These are phyloP conservation scores for Cyprinodon brontotheroides DNA, from an alignment of 2,113 vertebrate genomes.

Conservation along the genomic window DNA sequence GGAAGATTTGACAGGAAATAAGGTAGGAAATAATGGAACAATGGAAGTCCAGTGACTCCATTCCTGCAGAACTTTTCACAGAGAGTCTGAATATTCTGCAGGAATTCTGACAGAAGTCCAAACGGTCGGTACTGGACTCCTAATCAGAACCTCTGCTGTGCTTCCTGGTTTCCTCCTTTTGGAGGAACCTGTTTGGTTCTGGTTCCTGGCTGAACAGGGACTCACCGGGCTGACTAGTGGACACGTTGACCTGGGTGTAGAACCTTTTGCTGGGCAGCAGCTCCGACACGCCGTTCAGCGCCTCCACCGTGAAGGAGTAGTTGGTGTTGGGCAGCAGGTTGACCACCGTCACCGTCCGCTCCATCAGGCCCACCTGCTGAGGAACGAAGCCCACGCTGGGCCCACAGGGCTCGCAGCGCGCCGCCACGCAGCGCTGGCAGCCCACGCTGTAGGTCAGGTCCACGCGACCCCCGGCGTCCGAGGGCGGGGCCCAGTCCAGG, in stretches of 20 bases:
- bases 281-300: slow-evolving; percentile 90
- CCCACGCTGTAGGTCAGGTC: slow-evolving; percentile 91
- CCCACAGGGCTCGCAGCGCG: slow-evolving; percentile 86
- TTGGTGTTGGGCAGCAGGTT: slow-evolving; percentile 90
- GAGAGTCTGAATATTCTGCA: too few relatives aligned
- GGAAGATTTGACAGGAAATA: too few relatives aligned
- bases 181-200: background rate
- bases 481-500: slow-evolving; percentile 86
- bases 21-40: too few relatives aligned
- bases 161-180: too few relatives aligned
- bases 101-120: too few relatives aligned
- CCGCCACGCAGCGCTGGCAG: slow-evolving; percentile 79
- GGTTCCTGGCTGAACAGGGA: background rate
- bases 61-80: too few relatives aligned
- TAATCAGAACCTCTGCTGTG: too few relatives aligned
- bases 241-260: slow-evolving; percentile 88
- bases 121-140: too few relatives aligned
- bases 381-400: slow-evolving; percentile 89
- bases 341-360: slow-evolving; percentile 86
- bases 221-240: slow-evolving; percentile 86
- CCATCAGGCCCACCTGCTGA: slow-evolving; percentile 88
- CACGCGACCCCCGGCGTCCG: slow-evolving; percentile 84
- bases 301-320: slow-evolving; percentile 90
- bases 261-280: slow-evolving; percentile 80
- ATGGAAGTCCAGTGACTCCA: too few relatives aligned